These are phyloP conservation scores for Lordiphosa clarofinis DNA, from an alignment of 1,140 invertebrate genomes.

Conservation along the genomic window DNA sequence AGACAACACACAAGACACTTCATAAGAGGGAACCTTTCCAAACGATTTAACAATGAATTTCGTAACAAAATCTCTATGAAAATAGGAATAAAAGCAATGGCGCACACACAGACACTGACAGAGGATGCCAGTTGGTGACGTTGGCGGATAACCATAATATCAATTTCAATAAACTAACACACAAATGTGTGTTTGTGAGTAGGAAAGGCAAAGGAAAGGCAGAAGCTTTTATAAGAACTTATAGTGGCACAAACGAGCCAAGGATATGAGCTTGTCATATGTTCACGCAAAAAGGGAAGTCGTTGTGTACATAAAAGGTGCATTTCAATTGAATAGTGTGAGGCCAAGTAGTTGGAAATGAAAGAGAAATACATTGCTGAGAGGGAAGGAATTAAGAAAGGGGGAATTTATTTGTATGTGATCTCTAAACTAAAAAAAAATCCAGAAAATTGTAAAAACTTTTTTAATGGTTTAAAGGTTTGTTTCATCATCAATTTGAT, in stretches of 20 bases:
- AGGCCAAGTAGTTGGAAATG: conserved; percentile 1
- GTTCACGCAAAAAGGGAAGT: conserved; percentile 15
- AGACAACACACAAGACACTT: conserved; percentile 7
- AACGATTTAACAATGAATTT: conserved; percentile 75
- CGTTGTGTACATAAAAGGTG: conserved; percentile 46
- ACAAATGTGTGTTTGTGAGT: conserved; percentile 45
- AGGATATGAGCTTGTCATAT: conserved; percentile 42
- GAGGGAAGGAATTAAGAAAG: neutral
- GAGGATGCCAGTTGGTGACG: conserved; percentile 12
- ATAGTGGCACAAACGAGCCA: conserved; percentile 26
- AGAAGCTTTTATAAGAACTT: conserved; percentile 38
- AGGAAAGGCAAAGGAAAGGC: conserved; percentile 20
- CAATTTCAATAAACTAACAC: conserved; percentile 77
- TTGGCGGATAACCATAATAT: conserved; percentile 61
- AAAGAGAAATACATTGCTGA: conserved; percentile 4
- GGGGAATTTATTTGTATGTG: too few relatives aligned
- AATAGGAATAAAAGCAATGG: conserved; percentile 48
- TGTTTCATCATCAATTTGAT: too few relatives aligned
- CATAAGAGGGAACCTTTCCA: conserved; percentile 40
- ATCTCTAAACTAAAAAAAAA: too few relatives aligned
- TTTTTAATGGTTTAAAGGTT: too few relatives aligned
- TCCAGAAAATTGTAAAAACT: too few relatives aligned
- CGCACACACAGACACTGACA: conserved; percentile 4
- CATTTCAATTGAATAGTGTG: conserved; percentile 47
- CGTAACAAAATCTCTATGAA: conserved; percentile 61